Evolutionary conservation across 23 tunicate species (phyloP).

Genomic region (Styela plicata): DNA sequence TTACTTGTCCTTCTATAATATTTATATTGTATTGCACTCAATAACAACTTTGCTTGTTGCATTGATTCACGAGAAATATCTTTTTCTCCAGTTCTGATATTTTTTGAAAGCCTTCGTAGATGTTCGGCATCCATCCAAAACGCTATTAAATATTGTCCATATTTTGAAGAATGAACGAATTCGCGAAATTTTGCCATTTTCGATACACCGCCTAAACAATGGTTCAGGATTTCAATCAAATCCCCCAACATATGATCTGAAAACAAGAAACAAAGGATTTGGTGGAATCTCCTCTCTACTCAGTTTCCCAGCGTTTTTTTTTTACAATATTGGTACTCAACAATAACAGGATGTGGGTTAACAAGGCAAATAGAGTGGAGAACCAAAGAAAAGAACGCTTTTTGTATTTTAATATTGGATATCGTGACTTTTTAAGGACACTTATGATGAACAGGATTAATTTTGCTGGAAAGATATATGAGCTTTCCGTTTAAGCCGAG

Average conservation of each 20-base stretch:
- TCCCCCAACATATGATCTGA: not conserved
- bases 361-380: no score
- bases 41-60: not conserved
- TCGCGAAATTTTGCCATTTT: conserved; percentile 32
- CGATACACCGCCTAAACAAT: conserved; percentile 14
- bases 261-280: no score
- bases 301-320: no score
- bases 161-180: conserved; percentile 13
- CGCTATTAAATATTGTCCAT: conserved; percentile 34
- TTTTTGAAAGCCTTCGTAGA: conserved; percentile 18
- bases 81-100: not conserved
- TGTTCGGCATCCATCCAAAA: conserved; percentile 73
- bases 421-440: no score
- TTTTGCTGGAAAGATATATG: no score
- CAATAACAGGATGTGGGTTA: no score
- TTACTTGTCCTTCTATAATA: conserved; percentile 46
- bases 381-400: no score
- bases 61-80: not conserved
- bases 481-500: no score
- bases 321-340: no score
- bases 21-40: conserved; percentile 39
- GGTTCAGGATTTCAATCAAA: not conserved
- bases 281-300: no score
- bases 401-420: no score
- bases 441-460: no score